These are phyloP conservation scores for Phrynocephalus versicolor DNA, from an alignment of 2,113 vertebrate genomes.

Conservation along the genomic window DNA sequence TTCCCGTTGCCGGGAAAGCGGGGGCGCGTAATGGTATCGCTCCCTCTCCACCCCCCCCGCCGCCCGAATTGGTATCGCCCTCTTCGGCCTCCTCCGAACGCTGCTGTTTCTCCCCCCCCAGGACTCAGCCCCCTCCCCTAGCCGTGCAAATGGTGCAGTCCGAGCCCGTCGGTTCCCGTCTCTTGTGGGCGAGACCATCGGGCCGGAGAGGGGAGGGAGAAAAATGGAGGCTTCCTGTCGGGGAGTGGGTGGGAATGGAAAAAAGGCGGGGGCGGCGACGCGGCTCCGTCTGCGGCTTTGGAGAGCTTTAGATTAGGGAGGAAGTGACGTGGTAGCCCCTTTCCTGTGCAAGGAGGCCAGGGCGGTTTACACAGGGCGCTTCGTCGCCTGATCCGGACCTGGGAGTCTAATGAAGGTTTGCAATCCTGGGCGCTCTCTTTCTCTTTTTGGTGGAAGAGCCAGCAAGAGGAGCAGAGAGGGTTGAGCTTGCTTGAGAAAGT, in stretches of 20 bases:
- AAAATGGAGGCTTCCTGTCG: no score
- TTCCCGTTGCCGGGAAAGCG: not conserved
- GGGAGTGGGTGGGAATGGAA: not conserved
- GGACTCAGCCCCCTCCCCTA: fast-evolving
- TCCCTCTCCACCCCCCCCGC: not conserved
- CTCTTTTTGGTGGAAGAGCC: not conserved
- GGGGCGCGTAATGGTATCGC: not conserved
- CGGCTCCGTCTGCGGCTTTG: no score
- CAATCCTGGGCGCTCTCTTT: not conserved
- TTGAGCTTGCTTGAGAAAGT: not conserved
- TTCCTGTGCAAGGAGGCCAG: no score
- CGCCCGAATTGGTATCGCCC: not conserved
- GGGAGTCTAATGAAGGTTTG: not conserved
- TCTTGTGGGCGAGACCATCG: not conserved
- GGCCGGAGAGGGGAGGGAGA: not conserved
- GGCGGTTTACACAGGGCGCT: not conserved
- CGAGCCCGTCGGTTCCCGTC: not conserved
- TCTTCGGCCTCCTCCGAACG: not conserved
- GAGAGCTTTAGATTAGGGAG: not conserved
- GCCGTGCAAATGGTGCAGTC: not conserved
- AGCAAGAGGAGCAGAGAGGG: not conserved
- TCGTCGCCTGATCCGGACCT: not conserved
- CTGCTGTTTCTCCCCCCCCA: no score
- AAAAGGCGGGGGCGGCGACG: no score
- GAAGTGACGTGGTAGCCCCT: not conserved